Base-by-base conservation (phyloP, 2,888 invertebrate genomes). In the Lasioglossum villosulum region DNA sequence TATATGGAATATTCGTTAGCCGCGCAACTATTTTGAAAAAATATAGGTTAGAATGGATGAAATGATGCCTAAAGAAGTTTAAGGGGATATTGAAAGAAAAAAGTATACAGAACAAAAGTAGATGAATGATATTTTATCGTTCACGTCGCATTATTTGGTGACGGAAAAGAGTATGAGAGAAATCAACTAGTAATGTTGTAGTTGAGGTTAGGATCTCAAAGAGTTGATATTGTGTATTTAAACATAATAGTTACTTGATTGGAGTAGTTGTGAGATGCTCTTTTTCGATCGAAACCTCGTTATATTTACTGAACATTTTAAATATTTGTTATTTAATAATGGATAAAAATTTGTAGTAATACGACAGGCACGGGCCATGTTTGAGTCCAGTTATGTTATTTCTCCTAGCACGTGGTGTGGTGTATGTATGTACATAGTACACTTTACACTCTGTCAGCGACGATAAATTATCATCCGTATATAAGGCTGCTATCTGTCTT, bases 361-460 rank as follows among this genome's bases (percentile, higher is more conserved):
- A 83, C 93, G 91, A 79, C 80, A 80, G 59, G 92, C 85, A 71
- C 92, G 88, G 83, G 93, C 93, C 93, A 93, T 93, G 88, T 87
- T 90, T 87, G 59, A 80, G 83, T 8, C 0, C 0, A 23, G 48
- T 81, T 30, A 8, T 76, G 14, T 16, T 63, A 4, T 8, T n/a
- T 10, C 3, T 4, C 2, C 19, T 37, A 78, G 8, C 81, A 86
- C 68, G 59, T 78, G 85, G 30, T 68, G 12, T 5, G 2, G 23
- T 23, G 1, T 8, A n/a, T n/a, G n/a, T n/a, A n/a, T n/a, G n/a
- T n/a, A n/a, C n/a, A n/a, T 37, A 37, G 37, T 37, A 23, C 56
- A n/a, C n/a, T 56, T 56, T 37, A 66, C 23, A 39, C 12, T 10
- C 34, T 37, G 27, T 16, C n/a, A 63, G 12, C 63, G 14, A 59